A percentile compares a stretch with the other conserved stretches of the same genome.
Conservation (phyloP, 2,797 vertebrate genomes). For the Anableps anableps region DNA sequence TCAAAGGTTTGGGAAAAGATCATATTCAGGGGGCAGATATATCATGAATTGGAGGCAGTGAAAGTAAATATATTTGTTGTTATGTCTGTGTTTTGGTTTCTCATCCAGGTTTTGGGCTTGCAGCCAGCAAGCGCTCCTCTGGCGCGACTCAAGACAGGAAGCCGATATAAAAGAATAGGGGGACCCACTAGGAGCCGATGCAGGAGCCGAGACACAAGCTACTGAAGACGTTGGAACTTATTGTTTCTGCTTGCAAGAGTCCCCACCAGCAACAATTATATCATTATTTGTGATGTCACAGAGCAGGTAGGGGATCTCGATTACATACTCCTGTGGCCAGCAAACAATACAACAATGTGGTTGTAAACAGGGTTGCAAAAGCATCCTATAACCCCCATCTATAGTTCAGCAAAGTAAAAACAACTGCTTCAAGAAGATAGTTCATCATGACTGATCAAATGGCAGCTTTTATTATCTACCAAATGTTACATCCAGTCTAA, state of each 20-base stretch:
- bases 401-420: background rate
- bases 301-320: constrained; percentile 5
- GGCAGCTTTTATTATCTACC: too few species aligned
- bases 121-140: constrained; percentile 74
- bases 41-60: constrained; percentile 34
- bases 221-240: constrained; percentile 72
- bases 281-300: constrained; percentile 46
- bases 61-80: constrained; percentile 42
- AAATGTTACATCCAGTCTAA: background rate
- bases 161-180: constrained; percentile 81
- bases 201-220: constrained; percentile 70
- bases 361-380: background rate
- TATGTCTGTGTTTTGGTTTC: constrained; percentile 38
- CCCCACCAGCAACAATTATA: constrained; percentile 53
- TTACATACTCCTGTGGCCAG: background rate
- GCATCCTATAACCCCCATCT: constrained; percentile 1
- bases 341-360: constrained; percentile 20
- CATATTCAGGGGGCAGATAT: background rate
- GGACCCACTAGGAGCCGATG: constrained; percentile 68
- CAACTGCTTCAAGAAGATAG: background rate
- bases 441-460: background rate
- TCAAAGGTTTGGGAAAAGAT: constrained; percentile 30
- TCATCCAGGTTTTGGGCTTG: constrained; percentile 66
- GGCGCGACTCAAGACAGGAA: constrained; percentile 87
- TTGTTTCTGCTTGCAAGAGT: constrained; percentile 74